Evolutionary conservation across 2,797 vertebrate species (phyloP).

Genomic region (Corythornis leucogaster): DNA sequence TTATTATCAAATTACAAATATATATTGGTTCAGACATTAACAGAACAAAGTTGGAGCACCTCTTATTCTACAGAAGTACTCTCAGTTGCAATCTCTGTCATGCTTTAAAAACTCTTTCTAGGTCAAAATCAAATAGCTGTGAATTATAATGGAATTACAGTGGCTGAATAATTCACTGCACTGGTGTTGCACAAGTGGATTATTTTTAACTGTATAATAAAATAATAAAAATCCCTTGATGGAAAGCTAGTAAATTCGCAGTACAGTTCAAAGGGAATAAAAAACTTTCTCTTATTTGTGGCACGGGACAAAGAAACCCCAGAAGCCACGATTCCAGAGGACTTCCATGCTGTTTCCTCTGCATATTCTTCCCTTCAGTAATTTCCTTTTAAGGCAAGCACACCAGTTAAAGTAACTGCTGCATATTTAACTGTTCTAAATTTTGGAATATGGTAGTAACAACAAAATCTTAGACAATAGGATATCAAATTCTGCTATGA

Average conservation of each 20-base stretch:
- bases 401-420: neutral
- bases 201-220: neutral
- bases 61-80: neutral
- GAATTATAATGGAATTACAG: neutral
- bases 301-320: neutral
- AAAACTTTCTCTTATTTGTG: neutral
- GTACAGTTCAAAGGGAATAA: neutral
- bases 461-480: neutral
- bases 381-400: neutral
- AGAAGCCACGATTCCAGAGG: neutral
- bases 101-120: neutral
- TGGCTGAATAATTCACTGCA: neutral
- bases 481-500: neutral
- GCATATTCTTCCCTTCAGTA: neutral
- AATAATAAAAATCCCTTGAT: neutral
- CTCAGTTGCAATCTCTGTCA: neutral
- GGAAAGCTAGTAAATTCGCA: neutral
- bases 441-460: neutral
- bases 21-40: neutral
- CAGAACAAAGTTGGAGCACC: neutral
- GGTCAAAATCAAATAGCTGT: neutral
- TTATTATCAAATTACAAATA: neutral
- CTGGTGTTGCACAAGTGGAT: neutral
- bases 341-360: neutral
- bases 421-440: neutral